Conservation (phyloP, 2,797 vertebrate species). For the Psittacula derbiana region DNA sequence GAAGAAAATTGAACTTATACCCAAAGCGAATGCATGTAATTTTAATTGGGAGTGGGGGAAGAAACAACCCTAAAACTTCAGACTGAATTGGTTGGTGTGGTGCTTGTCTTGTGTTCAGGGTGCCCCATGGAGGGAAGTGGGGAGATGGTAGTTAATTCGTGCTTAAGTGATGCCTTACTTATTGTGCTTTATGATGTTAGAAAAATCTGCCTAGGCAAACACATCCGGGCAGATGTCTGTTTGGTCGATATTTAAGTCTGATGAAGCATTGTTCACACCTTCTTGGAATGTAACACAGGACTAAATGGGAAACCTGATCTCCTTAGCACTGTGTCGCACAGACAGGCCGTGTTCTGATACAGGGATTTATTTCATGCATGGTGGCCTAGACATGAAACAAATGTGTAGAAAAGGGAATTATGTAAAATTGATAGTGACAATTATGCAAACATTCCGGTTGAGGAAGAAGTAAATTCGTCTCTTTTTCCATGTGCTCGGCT, state of each 20-base stretch:
- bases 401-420: conserved; percentile 43
- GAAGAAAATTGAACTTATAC: background rate
- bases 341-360: background rate
- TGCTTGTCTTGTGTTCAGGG: background rate
- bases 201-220: background rate
- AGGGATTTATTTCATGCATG: conserved; percentile 54
- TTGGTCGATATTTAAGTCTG: background rate
- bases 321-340: background rate
- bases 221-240: background rate
- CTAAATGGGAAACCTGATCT: conserved; percentile 48
- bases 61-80: background rate
- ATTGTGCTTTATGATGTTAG: background rate
- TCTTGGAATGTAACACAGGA: conserved; percentile 36
- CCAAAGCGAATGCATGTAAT: background rate
- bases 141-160: background rate
- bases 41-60: background rate
- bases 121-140: background rate
- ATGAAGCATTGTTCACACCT: conserved; percentile 52
- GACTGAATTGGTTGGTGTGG: background rate
- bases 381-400: conserved; percentile 43
- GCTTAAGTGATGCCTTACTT: background rate
- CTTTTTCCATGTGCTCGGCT: background rate
- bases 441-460: conserved; percentile 56
- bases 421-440: conserved; percentile 62
- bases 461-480: conserved; percentile 50